Percentiles rank a stretch among this genome's conserved stretches.
Evolutionary conservation across 2,113 vertebrate species (phyloP).

Genomic region (Cephalopholis sonnerati): DNA sequence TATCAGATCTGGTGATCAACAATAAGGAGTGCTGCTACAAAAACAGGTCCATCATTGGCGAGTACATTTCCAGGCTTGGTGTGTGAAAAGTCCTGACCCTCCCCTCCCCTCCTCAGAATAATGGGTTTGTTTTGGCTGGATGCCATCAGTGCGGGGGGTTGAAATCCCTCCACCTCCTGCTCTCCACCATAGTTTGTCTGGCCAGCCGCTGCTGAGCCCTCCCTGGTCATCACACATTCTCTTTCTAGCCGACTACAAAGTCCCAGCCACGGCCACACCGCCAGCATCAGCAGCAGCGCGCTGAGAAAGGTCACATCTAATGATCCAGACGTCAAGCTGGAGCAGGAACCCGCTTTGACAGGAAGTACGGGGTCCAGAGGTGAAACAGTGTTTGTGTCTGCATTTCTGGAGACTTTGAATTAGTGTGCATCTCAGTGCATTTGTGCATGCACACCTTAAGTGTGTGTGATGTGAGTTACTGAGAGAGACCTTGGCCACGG

Average conservation of each 20-base stretch:
- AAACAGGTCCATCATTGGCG: neutral
- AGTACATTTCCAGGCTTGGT: neutral
- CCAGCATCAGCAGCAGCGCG: slow-evolving; percentile 58
- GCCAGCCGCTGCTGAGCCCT: slow-evolving; percentile 47
- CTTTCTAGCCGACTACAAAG: slow-evolving; percentile 80
- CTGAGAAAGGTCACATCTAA: slow-evolving; percentile 81
- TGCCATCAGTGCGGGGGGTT: slow-evolving; percentile 39
- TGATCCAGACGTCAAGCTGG: slow-evolving; percentile 60
- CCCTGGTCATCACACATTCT: slow-evolving; percentile 78
- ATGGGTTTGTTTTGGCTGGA: slow-evolving; percentile 47
- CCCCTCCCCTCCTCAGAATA: neutral
- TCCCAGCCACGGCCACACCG: slow-evolving; percentile 25
- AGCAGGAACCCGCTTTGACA: slow-evolving; percentile 52
- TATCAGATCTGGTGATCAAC: neutral
- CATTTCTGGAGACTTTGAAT: slow-evolving; percentile 45
- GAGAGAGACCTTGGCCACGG: neutral
- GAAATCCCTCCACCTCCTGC: slow-evolving; percentile 35
- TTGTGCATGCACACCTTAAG: slow-evolving; percentile 2
- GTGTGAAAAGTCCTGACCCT: slow-evolving; percentile 21
- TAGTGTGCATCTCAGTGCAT: slow-evolving; percentile 11
- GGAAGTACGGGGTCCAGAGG: slow-evolving; percentile 28
- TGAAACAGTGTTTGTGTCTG: slow-evolving; percentile 30
- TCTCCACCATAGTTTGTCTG: slow-evolving; percentile 30
- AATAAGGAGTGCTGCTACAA: neutral
- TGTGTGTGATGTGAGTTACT: neutral